phyloP scores from a whole-genome alignment of 2,888 invertebrate genomes.

The Limnephilus rhombicus region DNA sequence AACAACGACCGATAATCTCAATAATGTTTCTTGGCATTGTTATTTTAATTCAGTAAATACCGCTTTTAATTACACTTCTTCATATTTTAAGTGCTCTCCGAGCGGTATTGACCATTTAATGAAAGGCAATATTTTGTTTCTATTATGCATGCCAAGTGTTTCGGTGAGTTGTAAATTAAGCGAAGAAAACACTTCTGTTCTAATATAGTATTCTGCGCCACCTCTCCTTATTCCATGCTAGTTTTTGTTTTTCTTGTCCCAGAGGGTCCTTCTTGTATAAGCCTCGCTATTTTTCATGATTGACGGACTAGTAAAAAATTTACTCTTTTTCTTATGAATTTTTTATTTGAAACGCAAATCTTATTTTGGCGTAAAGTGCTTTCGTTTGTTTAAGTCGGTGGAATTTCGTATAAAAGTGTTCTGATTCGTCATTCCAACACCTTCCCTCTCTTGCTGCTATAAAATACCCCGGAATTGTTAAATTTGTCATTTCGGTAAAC shows the following conservation, averaged over 20 bases:
- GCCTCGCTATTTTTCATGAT: neutral
- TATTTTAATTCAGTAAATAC: constrained; percentile 39
- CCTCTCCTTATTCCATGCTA: neutral
- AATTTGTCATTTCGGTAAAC: neutral
- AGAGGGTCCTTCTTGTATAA: neutral
- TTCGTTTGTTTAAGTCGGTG: constrained; percentile 29
- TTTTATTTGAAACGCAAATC: constrained; percentile 36
- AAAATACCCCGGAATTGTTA: neutral
- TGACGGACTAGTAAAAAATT: neutral
- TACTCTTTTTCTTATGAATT: neutral
- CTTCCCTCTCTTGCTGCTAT: neutral
- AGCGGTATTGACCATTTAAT: constrained; percentile 22
- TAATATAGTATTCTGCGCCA: neutral
- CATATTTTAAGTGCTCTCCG: neutral
- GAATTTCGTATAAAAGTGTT: neutral
- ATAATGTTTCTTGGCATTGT: constrained; percentile 11
- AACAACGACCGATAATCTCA: constrained; percentile 22
- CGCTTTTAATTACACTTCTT: neutral
- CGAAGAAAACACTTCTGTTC: neutral
- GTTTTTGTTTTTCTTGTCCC: neutral
- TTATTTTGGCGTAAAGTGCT: constrained; percentile 15
- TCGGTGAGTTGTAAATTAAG: neutral
- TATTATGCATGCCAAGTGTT: constrained; percentile 26
- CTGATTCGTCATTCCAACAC: neutral
- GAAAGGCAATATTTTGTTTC: constrained; percentile 45